Conservation (phyloP, 2,113 vertebrate species). For the Cebidichthys violaceus region DNA sequence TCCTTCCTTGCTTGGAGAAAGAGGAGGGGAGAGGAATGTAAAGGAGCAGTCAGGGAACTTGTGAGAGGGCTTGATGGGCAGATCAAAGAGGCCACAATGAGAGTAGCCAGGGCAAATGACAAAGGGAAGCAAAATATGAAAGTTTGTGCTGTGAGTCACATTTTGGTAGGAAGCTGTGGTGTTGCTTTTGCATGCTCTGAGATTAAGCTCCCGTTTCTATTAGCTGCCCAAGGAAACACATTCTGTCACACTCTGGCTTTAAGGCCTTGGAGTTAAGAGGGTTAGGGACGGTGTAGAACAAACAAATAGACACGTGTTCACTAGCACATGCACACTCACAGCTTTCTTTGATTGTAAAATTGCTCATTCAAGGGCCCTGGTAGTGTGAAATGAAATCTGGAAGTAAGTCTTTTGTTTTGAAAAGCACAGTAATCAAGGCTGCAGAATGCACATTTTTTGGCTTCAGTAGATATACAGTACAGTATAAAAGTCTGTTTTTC, state of each 20-base stretch:
- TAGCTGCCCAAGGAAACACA: conserved; percentile 57
- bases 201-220: conserved; percentile 66
- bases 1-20: conserved; percentile 27
- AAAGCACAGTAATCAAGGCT: conserved; percentile 18
- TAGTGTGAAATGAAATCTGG: conserved; percentile 41
- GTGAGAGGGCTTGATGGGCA: conserved; percentile 43
- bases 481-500: conserved; percentile 3
- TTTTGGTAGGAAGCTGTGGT: conserved; percentile 49
- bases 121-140: conserved; percentile 49
- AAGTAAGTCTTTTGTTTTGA: conserved; percentile 41
- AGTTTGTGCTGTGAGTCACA: conserved; percentile 50
- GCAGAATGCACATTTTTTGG: conserved; percentile 8
- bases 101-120: conserved; percentile 45
- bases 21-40: conserved; percentile 18
- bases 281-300: conserved; percentile 51
- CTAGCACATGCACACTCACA: neutral
- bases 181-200: conserved; percentile 56
- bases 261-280: conserved; percentile 54
- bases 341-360: conserved; percentile 35
- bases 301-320: conserved; percentile 46
- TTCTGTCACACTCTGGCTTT: conserved; percentile 66
- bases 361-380: conserved; percentile 27
- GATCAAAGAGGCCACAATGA: conserved; percentile 68
- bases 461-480: neutral
- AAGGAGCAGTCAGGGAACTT: conserved; percentile 34